Conservation (phyloP, 2,888 invertebrate genomes). For the Hydropsyche betteni region DNA sequence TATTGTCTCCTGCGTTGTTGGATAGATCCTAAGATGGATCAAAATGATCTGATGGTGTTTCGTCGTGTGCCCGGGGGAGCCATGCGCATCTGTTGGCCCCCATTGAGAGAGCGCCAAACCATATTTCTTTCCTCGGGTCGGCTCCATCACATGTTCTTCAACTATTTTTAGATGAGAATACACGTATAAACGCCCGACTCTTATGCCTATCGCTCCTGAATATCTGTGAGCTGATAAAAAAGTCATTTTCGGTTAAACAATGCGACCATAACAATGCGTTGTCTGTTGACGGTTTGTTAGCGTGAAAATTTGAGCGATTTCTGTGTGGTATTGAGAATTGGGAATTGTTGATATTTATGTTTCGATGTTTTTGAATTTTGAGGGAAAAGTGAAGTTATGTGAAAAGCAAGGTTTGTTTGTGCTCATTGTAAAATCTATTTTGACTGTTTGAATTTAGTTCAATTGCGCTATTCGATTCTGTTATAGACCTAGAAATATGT, state of each 20-base stretch:
- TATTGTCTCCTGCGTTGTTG: too few relatives aligned
- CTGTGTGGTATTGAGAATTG: too few relatives aligned
- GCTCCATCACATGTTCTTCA: constrained; percentile 47
- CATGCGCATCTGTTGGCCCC: constrained; percentile 41
- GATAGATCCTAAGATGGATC: too few relatives aligned
- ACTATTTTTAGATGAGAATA: constrained; percentile 42
- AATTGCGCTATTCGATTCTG: constrained; percentile 13
- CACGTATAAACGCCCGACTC: too few relatives aligned
- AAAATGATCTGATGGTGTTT: constrained; percentile 11
- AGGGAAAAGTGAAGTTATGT: neutral
- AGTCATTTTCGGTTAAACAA: too few relatives aligned
- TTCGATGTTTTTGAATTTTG: too few relatives aligned
- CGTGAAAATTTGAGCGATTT: too few relatives aligned
- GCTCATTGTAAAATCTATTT: neutral
- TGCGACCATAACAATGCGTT: too few relatives aligned
- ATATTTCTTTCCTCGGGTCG: constrained; percentile 48
- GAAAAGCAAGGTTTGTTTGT: neutral
- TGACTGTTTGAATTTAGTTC: neutral
- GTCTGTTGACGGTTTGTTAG: too few relatives aligned
- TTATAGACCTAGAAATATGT: neutral
- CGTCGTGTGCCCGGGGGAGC: constrained; percentile 26
- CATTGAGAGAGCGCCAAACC: constrained; percentile 36
- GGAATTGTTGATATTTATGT: too few relatives aligned
- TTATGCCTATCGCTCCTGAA: neutral
- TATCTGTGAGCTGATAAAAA: too few relatives aligned